A percentile compares a stretch with the other conserved stretches of the same genome.
These are phyloP conservation scores for Eupithecia abbreviata DNA, from an alignment of 2,888 invertebrate genomes.

Conservation along the genomic window DNA sequence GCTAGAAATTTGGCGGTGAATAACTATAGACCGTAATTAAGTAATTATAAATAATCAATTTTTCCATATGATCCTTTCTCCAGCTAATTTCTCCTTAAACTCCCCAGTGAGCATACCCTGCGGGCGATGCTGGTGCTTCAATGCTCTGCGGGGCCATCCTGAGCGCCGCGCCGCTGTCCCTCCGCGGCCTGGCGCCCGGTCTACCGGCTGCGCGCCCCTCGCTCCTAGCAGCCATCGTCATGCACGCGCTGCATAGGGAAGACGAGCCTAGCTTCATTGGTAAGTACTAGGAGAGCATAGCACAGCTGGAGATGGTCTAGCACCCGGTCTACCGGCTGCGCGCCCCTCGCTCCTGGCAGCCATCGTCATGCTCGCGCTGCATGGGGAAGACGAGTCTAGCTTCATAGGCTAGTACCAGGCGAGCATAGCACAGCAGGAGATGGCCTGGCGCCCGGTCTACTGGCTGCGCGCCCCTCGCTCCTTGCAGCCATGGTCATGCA, in stretches of 20 bases:
- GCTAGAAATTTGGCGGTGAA: too few species aligned
- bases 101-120: neutral
- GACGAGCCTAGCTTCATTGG: slow-evolving; percentile 87
- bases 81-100: neutral
- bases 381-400: slow-evolving; percentile 85
- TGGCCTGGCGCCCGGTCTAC: neutral
- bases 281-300: slow-evolving; percentile 59
- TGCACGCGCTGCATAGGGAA: slow-evolving; percentile 80
- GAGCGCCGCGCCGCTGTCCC: slow-evolving; percentile 80
- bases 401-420: slow-evolving; percentile 80
- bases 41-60: too few species aligned
- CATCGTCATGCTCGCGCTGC: slow-evolving; percentile 81
- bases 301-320: neutral
- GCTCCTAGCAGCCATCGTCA: slow-evolving; percentile 80
- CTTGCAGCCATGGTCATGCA: slow-evolving; percentile 82
- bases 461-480: slow-evolving; percentile 74
- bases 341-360: slow-evolving; percentile 81
- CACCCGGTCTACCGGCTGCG: slow-evolving; percentile 38
- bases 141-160: slow-evolving; percentile 82
- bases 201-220: slow-evolving; percentile 85
- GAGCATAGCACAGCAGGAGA: neutral
- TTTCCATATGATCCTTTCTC: too few species aligned
- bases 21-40: too few species aligned
- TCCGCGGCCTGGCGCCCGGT: slow-evolving; percentile 85
- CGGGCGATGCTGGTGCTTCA: slow-evolving; percentile 53